Evolutionary conservation across 2,113 vertebrate genomes (phyloP).

Genomic region (Antechinus stuartii): DNA sequence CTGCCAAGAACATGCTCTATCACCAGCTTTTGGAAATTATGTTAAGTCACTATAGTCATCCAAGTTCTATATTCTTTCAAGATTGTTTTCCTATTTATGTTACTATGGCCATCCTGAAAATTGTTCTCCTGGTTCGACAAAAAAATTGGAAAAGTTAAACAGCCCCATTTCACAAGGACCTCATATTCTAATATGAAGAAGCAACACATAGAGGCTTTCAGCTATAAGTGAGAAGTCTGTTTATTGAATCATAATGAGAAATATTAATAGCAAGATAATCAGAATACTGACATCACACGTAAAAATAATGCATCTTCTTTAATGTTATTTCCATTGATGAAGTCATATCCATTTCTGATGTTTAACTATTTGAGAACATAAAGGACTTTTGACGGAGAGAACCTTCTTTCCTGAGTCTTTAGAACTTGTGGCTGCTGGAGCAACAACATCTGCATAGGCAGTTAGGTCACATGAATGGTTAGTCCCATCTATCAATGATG

Average conservation of each 20-base stretch:
- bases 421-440: not conserved
- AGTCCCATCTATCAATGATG: not conserved
- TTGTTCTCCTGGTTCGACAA: not conserved
- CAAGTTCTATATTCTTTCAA: not conserved
- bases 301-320: not conserved
- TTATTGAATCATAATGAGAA: not conserved
- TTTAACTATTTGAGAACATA: not conserved
- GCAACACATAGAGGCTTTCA: not conserved
- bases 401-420: not conserved
- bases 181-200: not conserved
- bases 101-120: not conserved
- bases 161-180: not conserved
- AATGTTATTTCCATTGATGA: not conserved
- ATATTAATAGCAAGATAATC: not conserved
- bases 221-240: not conserved
- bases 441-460: not conserved
- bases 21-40: not conserved
- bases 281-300: not conserved
- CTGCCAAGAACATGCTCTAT: not conserved
- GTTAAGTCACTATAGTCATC: not conserved
- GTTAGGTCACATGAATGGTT: not conserved
- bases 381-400: not conserved
- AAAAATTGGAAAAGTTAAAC: not conserved
- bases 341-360: not conserved
- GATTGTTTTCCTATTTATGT: not conserved